phyloP scores from a whole-genome alignment of 2,113 vertebrate species.

The Urocitellus parryii region DNA sequence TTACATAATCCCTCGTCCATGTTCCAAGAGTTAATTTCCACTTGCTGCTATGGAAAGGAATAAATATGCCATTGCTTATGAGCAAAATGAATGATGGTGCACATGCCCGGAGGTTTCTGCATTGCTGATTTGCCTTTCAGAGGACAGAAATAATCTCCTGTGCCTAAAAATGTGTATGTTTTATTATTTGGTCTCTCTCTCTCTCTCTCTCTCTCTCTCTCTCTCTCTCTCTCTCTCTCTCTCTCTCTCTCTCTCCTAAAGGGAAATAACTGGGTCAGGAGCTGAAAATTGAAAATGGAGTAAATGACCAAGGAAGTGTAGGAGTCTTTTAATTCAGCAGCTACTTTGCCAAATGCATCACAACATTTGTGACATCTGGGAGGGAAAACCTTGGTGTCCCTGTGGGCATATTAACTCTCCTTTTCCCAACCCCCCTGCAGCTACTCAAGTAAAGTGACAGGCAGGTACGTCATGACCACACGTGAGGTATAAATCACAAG shows the following conservation, averaged over 20 bases:
- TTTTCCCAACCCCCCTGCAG: neutral
- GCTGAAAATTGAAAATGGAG: slow-evolving; percentile 22
- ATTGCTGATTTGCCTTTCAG: neutral
- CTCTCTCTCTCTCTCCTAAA: neutral
- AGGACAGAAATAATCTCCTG: neutral
- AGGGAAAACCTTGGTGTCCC: neutral
- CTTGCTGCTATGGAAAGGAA: neutral
- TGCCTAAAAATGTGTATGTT: neutral
- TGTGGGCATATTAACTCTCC: neutral
- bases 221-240: too few species aligned
- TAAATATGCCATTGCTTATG: neutral
- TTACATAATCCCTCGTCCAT: neutral
- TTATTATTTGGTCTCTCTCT: neutral
- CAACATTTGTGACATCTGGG: neutral
- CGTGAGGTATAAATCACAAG: slow-evolving; percentile 22
- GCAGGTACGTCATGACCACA: neutral
- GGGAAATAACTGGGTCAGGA: neutral
- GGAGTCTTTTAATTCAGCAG: neutral
- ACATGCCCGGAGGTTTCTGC: neutral
- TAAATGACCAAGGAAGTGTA: neutral
- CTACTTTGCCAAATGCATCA: neutral
- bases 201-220: neutral
- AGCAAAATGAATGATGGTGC: neutral
- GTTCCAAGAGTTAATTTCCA: neutral
- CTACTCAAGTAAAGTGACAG: slow-evolving; percentile 18